A percentile compares a stretch with the other conserved stretches of the same genome.
phyloP scores from a whole-genome alignment of 2,113 vertebrate genomes.

The Oryzias woworae region DNA sequence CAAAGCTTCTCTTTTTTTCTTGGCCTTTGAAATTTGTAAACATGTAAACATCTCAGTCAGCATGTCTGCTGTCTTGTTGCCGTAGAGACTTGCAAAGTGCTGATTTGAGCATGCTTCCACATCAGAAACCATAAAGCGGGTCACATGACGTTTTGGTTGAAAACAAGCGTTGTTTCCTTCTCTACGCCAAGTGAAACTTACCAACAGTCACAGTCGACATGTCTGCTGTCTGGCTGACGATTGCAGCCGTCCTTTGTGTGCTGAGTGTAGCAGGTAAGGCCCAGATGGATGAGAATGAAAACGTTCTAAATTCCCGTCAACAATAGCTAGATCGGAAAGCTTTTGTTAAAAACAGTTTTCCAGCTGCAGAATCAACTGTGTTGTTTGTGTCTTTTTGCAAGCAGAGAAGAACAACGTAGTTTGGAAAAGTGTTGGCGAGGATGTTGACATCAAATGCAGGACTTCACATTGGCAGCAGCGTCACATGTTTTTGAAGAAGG shows the following conservation, averaged over 20 bases:
- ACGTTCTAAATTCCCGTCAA: neutral
- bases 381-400: neutral
- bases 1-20: too few relatives aligned
- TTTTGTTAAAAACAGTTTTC: neutral
- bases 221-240: conserved; percentile 18
- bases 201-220: conserved; percentile 13
- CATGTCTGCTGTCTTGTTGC: too few relatives aligned
- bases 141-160: conserved; percentile 1
- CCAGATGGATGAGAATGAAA: neutral
- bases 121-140: neutral
- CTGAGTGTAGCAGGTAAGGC: conserved; percentile 34
- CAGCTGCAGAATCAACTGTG: neutral
- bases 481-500: neutral
- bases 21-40: too few relatives aligned
- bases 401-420: neutral
- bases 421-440: neutral
- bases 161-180: neutral
- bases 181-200: accelerated
- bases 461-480: accelerated
- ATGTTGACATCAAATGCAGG: conserved; percentile 52
- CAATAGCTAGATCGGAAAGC: neutral
- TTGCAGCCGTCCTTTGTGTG: conserved; percentile 1
- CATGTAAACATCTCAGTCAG: too few relatives aligned
- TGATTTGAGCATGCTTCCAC: neutral
- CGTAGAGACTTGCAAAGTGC: too few relatives aligned